Conservation (phyloP, 2,797 vertebrate genomes). For the Tapirus indicus region DNA sequence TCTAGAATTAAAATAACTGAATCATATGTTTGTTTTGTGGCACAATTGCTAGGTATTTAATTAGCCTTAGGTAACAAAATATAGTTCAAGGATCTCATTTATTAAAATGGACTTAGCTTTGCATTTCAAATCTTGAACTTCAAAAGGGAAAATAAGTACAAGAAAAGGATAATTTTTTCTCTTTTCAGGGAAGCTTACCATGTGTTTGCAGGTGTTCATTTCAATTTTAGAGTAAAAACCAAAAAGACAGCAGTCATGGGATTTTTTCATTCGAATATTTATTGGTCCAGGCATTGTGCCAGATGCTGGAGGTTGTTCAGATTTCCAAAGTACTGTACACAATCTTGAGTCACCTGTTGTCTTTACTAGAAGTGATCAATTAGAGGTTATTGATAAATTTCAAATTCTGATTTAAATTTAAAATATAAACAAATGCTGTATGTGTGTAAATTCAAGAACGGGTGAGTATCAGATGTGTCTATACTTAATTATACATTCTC, state of each 20-base stretch:
- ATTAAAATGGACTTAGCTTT: conserved; percentile 45
- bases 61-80: background rate
- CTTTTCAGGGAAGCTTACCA: background rate
- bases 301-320: background rate
- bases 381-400: background rate
- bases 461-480: background rate
- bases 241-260: background rate
- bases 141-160: background rate
- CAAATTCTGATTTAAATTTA: conserved; percentile 16
- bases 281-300: background rate
- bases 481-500: background rate
- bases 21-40: background rate
- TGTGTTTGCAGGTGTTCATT: conserved; percentile 3
- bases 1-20: background rate
- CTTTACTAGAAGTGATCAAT: background rate
- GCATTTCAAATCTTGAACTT: conserved; percentile 26
- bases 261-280: background rate
- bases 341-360: background rate
- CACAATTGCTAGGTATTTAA: background rate
- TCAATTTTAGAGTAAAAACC: background rate
- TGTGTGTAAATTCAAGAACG: background rate
- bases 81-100: background rate
- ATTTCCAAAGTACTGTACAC: background rate
- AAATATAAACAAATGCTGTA: background rate
- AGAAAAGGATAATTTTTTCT: background rate